These are phyloP conservation scores for Ylistrum balloti DNA, from an alignment of 1,140 invertebrate species.

Conservation along the genomic window DNA sequence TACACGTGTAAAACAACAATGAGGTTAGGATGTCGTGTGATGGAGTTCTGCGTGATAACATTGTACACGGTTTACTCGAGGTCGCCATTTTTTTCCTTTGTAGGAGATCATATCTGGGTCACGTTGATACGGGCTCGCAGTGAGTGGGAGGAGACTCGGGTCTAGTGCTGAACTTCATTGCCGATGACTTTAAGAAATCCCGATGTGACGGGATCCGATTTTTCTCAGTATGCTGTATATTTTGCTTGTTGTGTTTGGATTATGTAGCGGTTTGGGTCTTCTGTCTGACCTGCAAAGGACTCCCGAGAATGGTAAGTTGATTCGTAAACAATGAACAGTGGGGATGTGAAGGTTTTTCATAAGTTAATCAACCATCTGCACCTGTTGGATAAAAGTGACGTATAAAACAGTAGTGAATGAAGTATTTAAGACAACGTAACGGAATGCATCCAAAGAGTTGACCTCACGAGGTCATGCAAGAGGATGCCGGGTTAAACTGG, in stretches of 20 bases:
- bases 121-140: conserved; percentile 7
- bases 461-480: not conserved
- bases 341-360: too few species aligned
- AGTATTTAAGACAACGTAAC: not conserved
- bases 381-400: not conserved
- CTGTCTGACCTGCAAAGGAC: conserved; percentile 3
- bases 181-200: conserved; percentile 27
- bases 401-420: not conserved
- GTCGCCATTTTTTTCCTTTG: conserved; percentile 34
- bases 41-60: conserved; percentile 37
- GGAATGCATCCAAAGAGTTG: not conserved
- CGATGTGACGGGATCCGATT: not conserved
- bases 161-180: conserved; percentile 6
- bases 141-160: not conserved
- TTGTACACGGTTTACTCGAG: conserved; percentile 27
- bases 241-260: conserved; percentile 28
- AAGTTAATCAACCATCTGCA: not conserved
- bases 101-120: conserved; percentile 32
- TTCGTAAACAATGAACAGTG: not conserved
- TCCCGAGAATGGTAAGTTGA: not conserved
- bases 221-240: conserved; percentile 19
- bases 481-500: not conserved
- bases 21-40: conserved; percentile 25
- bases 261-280: not conserved
- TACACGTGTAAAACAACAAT: not conserved